Percentiles rank a stretch among this genome's conserved stretches.
These are phyloP conservation scores for Remorina albescens DNA, from an alignment of 2,797 vertebrate species.

Conservation along the genomic window DNA sequence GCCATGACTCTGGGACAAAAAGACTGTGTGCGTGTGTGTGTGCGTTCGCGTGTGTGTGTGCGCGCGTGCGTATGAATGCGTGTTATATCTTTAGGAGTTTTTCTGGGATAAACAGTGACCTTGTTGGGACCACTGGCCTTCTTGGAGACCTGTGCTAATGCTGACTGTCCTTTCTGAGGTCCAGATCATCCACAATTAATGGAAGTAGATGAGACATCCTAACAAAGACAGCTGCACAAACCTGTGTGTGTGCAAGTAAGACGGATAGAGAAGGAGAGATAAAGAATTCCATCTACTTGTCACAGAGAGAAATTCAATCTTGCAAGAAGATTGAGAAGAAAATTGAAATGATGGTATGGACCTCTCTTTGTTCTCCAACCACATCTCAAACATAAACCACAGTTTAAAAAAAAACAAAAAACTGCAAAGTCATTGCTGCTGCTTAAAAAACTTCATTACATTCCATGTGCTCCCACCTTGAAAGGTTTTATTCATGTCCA, in stretches of 20 bases:
- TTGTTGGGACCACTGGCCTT: no score
- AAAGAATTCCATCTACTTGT: constrained; percentile 52
- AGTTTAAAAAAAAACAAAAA: neutral
- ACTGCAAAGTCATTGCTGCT: neutral
- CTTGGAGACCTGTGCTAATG: neutral
- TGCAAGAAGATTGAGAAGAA: constrained; percentile 30
- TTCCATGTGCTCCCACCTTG: neutral
- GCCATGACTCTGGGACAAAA: neutral
- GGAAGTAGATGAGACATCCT: neutral
- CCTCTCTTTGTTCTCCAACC: constrained; percentile 11
- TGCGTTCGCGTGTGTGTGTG: neutral
- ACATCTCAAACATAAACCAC: neutral
- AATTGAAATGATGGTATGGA: constrained; percentile 39
- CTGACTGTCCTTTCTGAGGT: neutral
- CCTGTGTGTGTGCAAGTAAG: neutral
- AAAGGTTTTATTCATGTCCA: constrained; percentile 8
- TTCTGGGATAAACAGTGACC: no score
- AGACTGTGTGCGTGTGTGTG: neutral
- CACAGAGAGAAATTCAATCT: constrained; percentile 49
- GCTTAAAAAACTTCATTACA: neutral
- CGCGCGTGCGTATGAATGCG: neutral
- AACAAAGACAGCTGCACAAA: no score
- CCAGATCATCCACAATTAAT: neutral
- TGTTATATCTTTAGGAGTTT: no score
- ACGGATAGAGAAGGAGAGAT: constrained; percentile 7